Evolutionary conservation across 2,797 vertebrate species (phyloP).

Genomic region (Gadopsis bispinosus): DNA sequence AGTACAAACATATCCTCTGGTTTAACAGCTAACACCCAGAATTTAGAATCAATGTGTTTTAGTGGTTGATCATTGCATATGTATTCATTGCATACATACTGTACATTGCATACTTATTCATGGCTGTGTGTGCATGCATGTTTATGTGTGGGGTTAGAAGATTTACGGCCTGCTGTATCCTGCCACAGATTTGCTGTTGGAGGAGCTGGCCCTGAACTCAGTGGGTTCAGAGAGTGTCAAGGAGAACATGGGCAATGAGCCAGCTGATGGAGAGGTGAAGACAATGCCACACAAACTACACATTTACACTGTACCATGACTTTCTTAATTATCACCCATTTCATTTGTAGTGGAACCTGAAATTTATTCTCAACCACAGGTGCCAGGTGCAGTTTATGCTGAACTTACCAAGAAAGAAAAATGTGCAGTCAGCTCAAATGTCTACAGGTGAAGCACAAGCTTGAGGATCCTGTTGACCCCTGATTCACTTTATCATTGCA

Average conservation of each 20-base stretch:
- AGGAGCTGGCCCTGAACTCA: constrained; percentile 74
- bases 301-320: too few species aligned
- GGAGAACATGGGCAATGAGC: constrained; percentile 19
- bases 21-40: neutral
- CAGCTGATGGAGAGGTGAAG: constrained; percentile 59
- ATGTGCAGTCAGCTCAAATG: constrained; percentile 25
- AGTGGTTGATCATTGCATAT: neutral
- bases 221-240: constrained; percentile 3
- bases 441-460: constrained; percentile 77
- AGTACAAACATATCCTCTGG: neutral
- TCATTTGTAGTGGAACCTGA: neutral
- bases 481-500: neutral
- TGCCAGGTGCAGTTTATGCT: constrained; percentile 3
- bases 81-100: neutral
- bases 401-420: constrained; percentile 32
- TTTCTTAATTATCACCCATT: neutral
- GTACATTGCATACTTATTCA: neutral
- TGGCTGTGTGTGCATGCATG: neutral
- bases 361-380: constrained; percentile 40
- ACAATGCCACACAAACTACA: constrained; percentile 1
- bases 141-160: constrained; percentile 8
- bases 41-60: neutral
- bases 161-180: constrained; percentile 33
- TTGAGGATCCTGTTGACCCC: neutral
- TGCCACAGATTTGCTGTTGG: constrained; percentile 79